Percentiles rank a stretch among this genome's conserved stretches.
Evolutionary conservation across 2,113 vertebrate species (phyloP).

Genomic region (Bos javanicus): DNA sequence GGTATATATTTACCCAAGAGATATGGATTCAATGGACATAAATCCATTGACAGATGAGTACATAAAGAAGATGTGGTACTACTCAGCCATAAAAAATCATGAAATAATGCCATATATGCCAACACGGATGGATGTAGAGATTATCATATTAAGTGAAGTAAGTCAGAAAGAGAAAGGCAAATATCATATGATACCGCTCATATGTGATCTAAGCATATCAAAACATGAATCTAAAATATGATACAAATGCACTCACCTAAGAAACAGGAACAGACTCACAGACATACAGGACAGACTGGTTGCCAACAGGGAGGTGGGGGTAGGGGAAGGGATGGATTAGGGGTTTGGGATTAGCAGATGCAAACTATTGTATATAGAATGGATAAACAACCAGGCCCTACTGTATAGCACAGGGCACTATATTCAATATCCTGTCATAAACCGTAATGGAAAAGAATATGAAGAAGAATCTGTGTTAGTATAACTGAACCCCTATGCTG

Average conservation of each 20-base stretch:
- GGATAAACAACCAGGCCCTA: background rate
- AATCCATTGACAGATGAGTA: background rate
- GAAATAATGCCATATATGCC: background rate
- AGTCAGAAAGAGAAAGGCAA: background rate
- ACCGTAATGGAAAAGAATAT: background rate
- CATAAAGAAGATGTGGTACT: background rate
- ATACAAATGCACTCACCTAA: background rate
- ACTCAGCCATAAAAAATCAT: background rate
- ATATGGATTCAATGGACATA: background rate
- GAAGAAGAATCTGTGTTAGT: background rate
- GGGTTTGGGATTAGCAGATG: background rate
- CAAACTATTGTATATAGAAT: background rate
- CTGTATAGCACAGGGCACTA: background rate
- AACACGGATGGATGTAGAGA: background rate
- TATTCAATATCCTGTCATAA: background rate
- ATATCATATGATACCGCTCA: background rate
- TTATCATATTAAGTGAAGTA: background rate
- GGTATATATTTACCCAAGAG: background rate
- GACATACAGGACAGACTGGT: background rate
- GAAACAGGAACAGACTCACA: background rate
- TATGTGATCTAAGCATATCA: background rate
- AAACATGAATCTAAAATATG: background rate
- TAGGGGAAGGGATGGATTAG: background rate
- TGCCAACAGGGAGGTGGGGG: background rate
- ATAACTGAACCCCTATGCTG: background rate